Evolutionary conservation across 1,140 invertebrate species (phyloP).

Genomic region (Papilio glaucus): DNA sequence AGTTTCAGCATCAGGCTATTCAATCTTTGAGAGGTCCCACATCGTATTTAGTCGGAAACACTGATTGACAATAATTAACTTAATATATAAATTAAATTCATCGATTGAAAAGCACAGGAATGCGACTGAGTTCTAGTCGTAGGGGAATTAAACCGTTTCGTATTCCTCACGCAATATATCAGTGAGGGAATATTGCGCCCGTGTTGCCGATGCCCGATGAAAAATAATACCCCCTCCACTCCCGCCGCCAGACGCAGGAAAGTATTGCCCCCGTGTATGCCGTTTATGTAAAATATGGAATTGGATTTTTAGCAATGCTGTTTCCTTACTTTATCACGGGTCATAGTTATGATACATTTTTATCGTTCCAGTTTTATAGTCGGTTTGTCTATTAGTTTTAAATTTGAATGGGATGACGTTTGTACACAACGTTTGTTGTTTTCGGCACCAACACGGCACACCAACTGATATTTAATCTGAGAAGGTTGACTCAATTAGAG

Average conservation of each 20-base stretch:
- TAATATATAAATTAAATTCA: neutral
- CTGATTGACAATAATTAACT: no score
- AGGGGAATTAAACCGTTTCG: slow-evolving; percentile 9
- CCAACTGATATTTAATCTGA: no score
- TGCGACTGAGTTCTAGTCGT: neutral
- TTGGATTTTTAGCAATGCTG: slow-evolving; percentile 26
- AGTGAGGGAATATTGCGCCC: slow-evolving; percentile 16
- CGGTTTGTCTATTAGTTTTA: no score
- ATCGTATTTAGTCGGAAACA: no score
- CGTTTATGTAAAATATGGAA: slow-evolving; percentile 35
- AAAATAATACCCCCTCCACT: slow-evolving; percentile 24
- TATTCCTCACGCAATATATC: slow-evolving; percentile 23
- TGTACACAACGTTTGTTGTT: no score
- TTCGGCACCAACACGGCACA: no score
- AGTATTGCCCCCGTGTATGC: slow-evolving; percentile 28
- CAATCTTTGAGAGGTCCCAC: no score
- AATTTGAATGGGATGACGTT: neutral
- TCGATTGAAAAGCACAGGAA: neutral
- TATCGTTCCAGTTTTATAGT: slow-evolving; percentile 1
- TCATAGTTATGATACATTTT: slow-evolving; percentile 16
- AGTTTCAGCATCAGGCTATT: no score
- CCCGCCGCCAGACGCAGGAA: neutral
- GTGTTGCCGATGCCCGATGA: slow-evolving; percentile 31
- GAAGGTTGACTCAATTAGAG: no score
- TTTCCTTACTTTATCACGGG: slow-evolving; percentile 27